Evolutionary conservation across 2,113 vertebrate genomes (phyloP).

Genomic region (Puma concolor): DNA sequence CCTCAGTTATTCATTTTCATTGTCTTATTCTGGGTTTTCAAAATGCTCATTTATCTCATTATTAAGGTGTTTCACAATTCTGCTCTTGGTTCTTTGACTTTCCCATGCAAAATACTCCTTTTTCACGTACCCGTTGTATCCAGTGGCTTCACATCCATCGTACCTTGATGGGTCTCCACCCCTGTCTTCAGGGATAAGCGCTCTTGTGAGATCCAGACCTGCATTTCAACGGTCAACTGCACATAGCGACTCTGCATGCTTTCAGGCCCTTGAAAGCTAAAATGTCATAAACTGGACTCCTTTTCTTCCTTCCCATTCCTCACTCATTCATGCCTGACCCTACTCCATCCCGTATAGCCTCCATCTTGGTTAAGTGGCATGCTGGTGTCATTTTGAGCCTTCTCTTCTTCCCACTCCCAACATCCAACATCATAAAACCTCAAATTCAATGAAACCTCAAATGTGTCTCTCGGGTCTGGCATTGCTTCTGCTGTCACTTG

Average conservation of each 20-base stretch:
- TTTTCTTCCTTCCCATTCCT: not conserved
- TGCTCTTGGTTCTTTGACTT: not conserved
- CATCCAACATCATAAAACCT: not conserved
- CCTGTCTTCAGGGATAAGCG: not conserved
- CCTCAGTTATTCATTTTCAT: not conserved
- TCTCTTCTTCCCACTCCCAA: not conserved
- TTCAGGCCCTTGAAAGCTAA: not conserved
- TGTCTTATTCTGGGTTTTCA: not conserved
- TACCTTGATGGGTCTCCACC: fast-evolving
- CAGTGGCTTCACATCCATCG: not conserved
- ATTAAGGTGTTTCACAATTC: not conserved
- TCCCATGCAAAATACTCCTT: not conserved
- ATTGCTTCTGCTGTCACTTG: not conserved
- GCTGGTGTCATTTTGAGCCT: not conserved
- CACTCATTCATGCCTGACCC: fast-evolving
- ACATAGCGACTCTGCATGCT: not conserved
- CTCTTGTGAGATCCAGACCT: not conserved
- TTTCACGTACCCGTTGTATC: not conserved
- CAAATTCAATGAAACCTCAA: not conserved
- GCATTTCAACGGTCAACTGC: not conserved
- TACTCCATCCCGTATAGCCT: too few species aligned
- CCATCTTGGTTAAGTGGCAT: too few species aligned
- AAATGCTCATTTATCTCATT: not conserved
- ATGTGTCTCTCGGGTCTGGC: not conserved
- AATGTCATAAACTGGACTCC: not conserved